These are phyloP conservation scores for Scolopax bukidnonensis DNA, from an alignment of 2,797 vertebrate genomes.

Conservation along the genomic window DNA sequence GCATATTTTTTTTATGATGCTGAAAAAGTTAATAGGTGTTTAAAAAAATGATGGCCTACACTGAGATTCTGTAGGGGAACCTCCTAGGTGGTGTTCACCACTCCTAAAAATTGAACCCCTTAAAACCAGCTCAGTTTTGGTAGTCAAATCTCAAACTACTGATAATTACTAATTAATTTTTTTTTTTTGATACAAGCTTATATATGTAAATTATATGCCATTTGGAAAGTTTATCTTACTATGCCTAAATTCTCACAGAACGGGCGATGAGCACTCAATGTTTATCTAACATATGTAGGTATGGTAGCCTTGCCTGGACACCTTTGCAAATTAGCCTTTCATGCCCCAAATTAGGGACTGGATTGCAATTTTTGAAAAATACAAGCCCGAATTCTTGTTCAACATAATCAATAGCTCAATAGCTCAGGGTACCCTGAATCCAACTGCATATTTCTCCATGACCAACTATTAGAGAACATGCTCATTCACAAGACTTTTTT, in stretches of 20 bases:
- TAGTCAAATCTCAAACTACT: background rate
- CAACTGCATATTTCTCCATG: background rate
- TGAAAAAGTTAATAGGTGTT: background rate
- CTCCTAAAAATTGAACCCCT: background rate
- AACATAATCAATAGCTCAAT: background rate
- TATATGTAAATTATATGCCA: background rate
- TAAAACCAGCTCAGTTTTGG: background rate
- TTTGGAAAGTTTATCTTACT: background rate
- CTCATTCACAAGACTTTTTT: background rate
- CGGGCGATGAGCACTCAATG: background rate
- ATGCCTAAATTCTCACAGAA: background rate
- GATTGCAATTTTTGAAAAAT: background rate
- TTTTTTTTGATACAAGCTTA: background rate
- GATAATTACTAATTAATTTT: background rate
- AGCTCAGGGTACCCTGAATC: background rate
- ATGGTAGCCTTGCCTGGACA: background rate
- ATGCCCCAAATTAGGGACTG: background rate
- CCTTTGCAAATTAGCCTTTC: background rate
- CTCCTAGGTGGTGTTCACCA: background rate
- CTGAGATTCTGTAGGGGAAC: background rate
- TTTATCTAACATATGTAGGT: background rate
- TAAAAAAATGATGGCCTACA: background rate
- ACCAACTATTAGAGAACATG: background rate
- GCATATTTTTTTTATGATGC: background rate
- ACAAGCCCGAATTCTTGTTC: background rate